Percentiles rank a stretch among this genome's conserved stretches.
These are phyloP conservation scores for Drosophila kepulauana DNA, from an alignment of 1,140 invertebrate species.

Conservation along the genomic window DNA sequence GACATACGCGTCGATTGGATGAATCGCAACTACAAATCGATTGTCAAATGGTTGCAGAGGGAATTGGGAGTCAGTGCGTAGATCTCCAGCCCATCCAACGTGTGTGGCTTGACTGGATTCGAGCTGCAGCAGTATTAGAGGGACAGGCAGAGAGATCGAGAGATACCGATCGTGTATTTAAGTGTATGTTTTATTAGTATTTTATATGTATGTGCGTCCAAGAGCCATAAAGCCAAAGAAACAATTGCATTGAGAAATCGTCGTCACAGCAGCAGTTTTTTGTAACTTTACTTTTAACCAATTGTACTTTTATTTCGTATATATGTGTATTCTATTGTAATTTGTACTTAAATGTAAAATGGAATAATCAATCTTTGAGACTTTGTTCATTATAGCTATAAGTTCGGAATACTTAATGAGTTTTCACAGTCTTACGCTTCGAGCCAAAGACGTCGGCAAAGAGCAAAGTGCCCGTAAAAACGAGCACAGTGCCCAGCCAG, in stretches of 20 bases:
- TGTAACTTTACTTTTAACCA: slow-evolving; percentile 41
- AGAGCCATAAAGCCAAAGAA: slow-evolving; percentile 55
- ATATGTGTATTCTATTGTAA: slow-evolving; percentile 44
- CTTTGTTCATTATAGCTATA: slow-evolving; percentile 41
- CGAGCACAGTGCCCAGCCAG: slow-evolving; percentile 96
- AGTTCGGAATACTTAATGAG: slow-evolving; percentile 52
- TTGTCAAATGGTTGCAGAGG: slow-evolving; percentile 89
- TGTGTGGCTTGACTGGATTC: slow-evolving; percentile 51
- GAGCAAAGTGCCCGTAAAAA: slow-evolving; percentile 96
- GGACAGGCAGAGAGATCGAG: slow-evolving; percentile 40
- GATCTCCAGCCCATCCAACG: background rate
- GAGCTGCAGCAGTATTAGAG: slow-evolving; percentile 68
- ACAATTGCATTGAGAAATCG: background rate
- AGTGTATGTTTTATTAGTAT: slow-evolving; percentile 53
- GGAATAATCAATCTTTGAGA: slow-evolving; percentile 37
- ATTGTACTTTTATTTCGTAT: slow-evolving; percentile 70
- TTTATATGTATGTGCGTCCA: slow-evolving; percentile 27
- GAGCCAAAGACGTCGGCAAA: slow-evolving; percentile 86
- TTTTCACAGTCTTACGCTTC: slow-evolving; percentile 34
- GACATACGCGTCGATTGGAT: slow-evolving; percentile 93
- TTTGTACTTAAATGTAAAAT: slow-evolving; percentile 81
- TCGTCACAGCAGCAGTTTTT: slow-evolving; percentile 29
- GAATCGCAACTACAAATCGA: slow-evolving; percentile 89
- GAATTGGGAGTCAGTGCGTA: slow-evolving; percentile 34
- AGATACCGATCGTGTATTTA: slow-evolving; percentile 41